Conservation (phyloP, 2,113 vertebrate genomes). For the Hyla sarda region DNA sequence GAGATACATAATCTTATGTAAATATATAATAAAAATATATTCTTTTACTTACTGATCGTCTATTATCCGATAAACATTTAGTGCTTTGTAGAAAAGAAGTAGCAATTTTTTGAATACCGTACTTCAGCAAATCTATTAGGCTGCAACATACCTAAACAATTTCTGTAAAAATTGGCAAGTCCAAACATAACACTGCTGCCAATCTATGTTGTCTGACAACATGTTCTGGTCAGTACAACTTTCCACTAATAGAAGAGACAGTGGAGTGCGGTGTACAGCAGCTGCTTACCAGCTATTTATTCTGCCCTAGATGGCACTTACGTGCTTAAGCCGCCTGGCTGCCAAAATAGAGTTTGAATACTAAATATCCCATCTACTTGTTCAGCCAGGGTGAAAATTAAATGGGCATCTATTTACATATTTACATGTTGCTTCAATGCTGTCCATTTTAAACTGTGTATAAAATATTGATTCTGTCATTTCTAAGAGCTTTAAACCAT, state of each 20-base stretch:
- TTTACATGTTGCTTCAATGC: not conserved
- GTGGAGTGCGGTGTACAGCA: not conserved
- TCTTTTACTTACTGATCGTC: not conserved
- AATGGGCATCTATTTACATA: not conserved
- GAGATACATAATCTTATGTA: too few relatives aligned
- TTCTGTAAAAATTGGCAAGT: too few relatives aligned
- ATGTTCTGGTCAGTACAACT: not conserved
- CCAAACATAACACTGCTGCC: not conserved
- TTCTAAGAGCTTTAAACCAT: not conserved
- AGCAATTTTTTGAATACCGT: not conserved
- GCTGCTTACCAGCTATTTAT: conserved; percentile 11
- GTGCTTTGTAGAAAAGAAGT: not conserved
- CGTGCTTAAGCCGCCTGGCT: not conserved
- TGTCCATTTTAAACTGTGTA: not conserved
- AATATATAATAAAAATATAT: not conserved
- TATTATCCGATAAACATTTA: too few relatives aligned
- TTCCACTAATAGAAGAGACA: not conserved
- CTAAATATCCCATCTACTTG: not conserved
- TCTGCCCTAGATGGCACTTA: not conserved
- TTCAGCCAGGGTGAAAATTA: conserved; percentile 9
- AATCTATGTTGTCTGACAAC: not conserved
- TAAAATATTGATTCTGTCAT: not conserved
- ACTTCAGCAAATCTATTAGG: not conserved
- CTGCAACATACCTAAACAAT: not conserved
- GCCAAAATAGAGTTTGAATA: not conserved